Evolutionary conservation across 1,140 invertebrate species (phyloP), one percentile per base, ranked within the genome.

Genomic region (Theocolax elegans): DNA sequence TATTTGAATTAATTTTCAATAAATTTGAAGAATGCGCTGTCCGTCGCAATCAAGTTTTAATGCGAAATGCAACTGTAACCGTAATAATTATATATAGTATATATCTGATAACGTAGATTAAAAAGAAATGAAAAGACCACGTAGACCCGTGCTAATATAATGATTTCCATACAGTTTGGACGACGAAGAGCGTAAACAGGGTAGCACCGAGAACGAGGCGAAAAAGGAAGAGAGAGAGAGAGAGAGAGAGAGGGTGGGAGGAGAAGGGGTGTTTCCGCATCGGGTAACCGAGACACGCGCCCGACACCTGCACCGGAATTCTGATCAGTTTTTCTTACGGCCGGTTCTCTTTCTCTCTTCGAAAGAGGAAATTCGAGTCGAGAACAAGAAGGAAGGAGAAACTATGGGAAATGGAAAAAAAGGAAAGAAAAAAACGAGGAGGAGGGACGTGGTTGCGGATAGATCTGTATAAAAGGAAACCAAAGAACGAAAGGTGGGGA

Each of bases 301-400:
- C 70, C 75, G 74, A 75, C 77, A 77, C 75, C 76, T 79, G 70
- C 79, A 79, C 67, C 68, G 69, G 83, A 83, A 85, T 85, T 79
- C 72, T 78, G 81, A 83, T 83, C 79, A 82, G 81, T 81, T 83
- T 82, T 81, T 77, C 77, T 78, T 73, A 72, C 65, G 12, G 2
- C 4, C 10, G 4, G 15, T 59, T n/a, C 56, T 42, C n/a, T 42
- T 29, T 31, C 21, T 46, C 44, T 27, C 4, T 44, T 12, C 29
- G n/a, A 13, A 35, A 31, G 21, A 40, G n/a, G 17, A 48, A 67
- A 67, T 58, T 67, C 38, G 44, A 48, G n/a, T 19, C 53, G 29
- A 17, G 29, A 25, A 49, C 25, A 44, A 42, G 40, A 58, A 48
- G 25, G 38, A 51, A 31, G n/a, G 17, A 44, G 17, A 31, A 59